Base-by-base conservation (phyloP, 2,888 invertebrate species). In the Scaptomyza tumidula region DNA sequence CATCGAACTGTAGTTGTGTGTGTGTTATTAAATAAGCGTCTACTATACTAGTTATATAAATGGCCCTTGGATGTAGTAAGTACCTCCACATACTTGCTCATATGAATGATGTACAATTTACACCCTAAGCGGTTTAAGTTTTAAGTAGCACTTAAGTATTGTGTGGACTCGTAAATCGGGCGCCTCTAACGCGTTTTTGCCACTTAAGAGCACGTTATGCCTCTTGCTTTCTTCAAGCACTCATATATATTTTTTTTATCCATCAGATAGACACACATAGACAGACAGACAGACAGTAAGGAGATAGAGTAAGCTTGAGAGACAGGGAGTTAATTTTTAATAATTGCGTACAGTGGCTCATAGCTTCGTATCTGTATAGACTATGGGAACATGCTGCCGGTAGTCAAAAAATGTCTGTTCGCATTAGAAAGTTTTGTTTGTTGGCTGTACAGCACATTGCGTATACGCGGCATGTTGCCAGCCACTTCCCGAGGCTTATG, bases 81-180 rank as follows among this genome's bases (percentile, higher is more conserved):
- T 57, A 69, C 57, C 39, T 49, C 16, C 16, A 60, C 56, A 61
- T n/a, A 19, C 55, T 24, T 54, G 54, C 56, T 41, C 44, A 68
- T 63, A 65, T 64, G 67, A 60, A 74, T 60, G 64, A 76, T 60
- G 55, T 78, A 68, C 62, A 73, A 84, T 56, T 54, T 78, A 71
- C 60, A 78, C 84, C 81, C 71, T 70, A 73, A 86, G 84, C 80
- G 69, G 60, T 83, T 84, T 88, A 88, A 88, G 84, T 86, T 84
- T 87, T 88, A 88, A 84, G 83, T 84, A 88, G 80, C 83, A 88
- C 88, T 88, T 84, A 78, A 86, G 86, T 72, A 75, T 68, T 83
- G 58, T 83, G 80, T 86, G 88, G 71, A 73, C 72, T 80, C 88
- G 65, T 86, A 88, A 86, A 88, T 88, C 86, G 78, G 53, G 48